Evolutionary conservation across 30 jellyfish, hydroid and myxozoan species (phyloP).

Genomic region (Haliclystus octoradiatus): DNA sequence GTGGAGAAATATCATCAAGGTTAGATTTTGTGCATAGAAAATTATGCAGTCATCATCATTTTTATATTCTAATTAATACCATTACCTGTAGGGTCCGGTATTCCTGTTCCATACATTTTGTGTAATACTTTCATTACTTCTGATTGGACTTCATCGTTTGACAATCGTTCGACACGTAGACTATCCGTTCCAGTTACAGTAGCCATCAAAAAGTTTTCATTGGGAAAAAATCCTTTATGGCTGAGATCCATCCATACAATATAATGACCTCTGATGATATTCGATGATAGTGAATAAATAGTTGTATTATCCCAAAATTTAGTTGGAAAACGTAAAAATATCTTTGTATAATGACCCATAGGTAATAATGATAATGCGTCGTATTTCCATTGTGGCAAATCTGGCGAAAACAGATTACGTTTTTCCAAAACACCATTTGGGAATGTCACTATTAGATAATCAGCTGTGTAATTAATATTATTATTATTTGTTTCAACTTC

Average conservation of each 20-base stretch:
- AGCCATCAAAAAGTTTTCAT: constrained; percentile 27
- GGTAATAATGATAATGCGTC: constrained; percentile 28
- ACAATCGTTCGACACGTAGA: constrained; percentile 21
- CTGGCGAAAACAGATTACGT: constrained; percentile 25
- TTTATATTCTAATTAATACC: too few relatives aligned
- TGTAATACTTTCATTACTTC: constrained; percentile 25
- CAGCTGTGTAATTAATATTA: constrained; percentile 24
- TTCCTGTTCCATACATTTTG: constrained; percentile 28
- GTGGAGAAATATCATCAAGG: too few relatives aligned
- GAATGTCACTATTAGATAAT: constrained; percentile 34
- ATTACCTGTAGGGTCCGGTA: too few relatives aligned
- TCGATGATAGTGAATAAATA: too few relatives aligned
- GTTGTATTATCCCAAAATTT: constrained; percentile 51
- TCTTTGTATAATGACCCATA: constrained; percentile 38
- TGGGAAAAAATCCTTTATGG: constrained; percentile 33
- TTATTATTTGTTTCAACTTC: constrained; percentile 15
- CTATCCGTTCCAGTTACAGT: constrained; percentile 47
- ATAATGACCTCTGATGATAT: constrained; percentile 55
- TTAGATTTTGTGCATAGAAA: too few relatives aligned
- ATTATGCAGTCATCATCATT: too few relatives aligned
- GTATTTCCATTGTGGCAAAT: constrained; percentile 48
- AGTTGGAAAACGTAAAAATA: constrained; percentile 27
- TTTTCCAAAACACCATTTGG: constrained; percentile 43
- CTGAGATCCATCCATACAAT: constrained; percentile 27
- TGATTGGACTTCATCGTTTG: constrained; percentile 23